These are phyloP conservation scores for Alloscopus bannaensis DNA, from an alignment of 2,888 invertebrate genomes.

Conservation along the genomic window DNA sequence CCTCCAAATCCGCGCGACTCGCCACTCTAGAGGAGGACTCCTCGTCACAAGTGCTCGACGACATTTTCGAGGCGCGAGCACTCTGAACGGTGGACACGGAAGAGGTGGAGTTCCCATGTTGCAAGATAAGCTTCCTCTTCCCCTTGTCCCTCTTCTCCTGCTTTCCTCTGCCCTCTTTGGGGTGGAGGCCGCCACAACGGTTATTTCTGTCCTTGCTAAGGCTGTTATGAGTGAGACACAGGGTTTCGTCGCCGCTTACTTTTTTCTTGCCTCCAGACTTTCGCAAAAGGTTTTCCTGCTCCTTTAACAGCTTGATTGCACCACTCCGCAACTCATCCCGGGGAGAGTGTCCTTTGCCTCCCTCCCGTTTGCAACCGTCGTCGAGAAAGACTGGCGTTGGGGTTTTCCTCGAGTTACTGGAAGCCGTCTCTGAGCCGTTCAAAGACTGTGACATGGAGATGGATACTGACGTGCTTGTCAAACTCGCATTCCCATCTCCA, in stretches of 20 bases:
- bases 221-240: constrained; percentile 26
- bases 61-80: too few relatives aligned
- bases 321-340: constrained; percentile 39
- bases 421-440: constrained; percentile 58
- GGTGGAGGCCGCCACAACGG: too few relatives aligned
- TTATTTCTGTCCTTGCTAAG: constrained; percentile 43
- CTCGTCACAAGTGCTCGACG: constrained; percentile 58
- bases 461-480: constrained; percentile 64
- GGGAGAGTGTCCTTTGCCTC: constrained; percentile 1
- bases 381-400: constrained; percentile 30
- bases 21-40: constrained; percentile 53
- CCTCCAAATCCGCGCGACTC: constrained; percentile 65
- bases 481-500: constrained; percentile 56
- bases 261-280: constrained; percentile 48
- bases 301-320: constrained; percentile 68
- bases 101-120: constrained; percentile 58
- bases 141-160: background rate
- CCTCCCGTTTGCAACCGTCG: background rate
- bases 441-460: constrained; percentile 63
- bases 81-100: constrained; percentile 66
- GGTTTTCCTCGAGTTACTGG: constrained; percentile 41
- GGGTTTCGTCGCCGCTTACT: background rate
- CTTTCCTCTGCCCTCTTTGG: constrained; percentile 22
- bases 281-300: constrained; percentile 69
- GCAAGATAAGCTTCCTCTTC: constrained; percentile 38